Conservation (phyloP, 2,113 vertebrate genomes). For the Oryzias melastigma region DNA sequence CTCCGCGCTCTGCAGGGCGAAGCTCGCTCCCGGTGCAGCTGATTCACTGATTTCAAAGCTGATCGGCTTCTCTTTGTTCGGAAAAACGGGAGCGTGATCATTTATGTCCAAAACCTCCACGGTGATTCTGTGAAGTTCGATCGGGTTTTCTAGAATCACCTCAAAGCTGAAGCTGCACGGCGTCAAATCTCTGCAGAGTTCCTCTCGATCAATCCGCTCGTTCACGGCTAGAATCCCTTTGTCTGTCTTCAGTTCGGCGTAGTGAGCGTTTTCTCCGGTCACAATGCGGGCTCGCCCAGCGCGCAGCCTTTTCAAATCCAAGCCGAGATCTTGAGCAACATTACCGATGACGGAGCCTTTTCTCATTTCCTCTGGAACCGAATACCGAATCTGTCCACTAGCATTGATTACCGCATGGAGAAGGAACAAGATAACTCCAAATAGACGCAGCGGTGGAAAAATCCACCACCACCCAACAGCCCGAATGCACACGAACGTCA, state of each 20-base stretch:
- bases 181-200: constrained; percentile 55
- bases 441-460: no score
- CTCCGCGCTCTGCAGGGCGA: constrained; percentile 10
- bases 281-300: constrained; percentile 53
- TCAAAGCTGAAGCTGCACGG: constrained; percentile 67
- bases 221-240: constrained; percentile 62
- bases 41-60: constrained; percentile 14
- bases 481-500: no score
- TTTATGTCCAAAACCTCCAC: constrained; percentile 64
- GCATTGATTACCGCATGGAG: not conserved
- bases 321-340: constrained; percentile 51
- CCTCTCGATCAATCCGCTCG: constrained; percentile 65
- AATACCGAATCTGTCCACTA: constrained; percentile 68
- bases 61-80: not conserved
- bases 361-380: constrained; percentile 52
- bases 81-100: constrained; percentile 40
- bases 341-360: constrained; percentile 63
- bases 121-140: constrained; percentile 44
- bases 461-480: no score
- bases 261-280: constrained; percentile 48
- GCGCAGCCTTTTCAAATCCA: constrained; percentile 31
- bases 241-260: constrained; percentile 61
- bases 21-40: not conserved
- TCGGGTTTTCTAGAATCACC: constrained; percentile 70
- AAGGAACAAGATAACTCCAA: not conserved